Evolutionary conservation across 2,113 vertebrate genomes (phyloP).

Genomic region (Piliocolobus tephrosceles): DNA sequence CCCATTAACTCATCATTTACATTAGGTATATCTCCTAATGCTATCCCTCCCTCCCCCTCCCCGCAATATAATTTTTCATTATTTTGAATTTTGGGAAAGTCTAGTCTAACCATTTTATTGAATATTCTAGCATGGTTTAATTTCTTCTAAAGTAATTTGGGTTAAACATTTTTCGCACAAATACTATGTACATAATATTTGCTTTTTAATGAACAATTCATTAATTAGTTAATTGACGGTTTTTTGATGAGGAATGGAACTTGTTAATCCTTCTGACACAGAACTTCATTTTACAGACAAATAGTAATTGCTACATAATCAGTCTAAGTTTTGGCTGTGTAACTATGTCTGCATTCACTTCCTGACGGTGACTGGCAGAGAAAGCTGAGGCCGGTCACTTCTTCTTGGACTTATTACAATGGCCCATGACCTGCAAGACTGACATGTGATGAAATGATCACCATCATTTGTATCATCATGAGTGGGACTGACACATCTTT

Average conservation of each 20-base stretch:
- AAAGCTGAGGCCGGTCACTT: background rate
- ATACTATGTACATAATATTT: background rate
- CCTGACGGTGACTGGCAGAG: background rate
- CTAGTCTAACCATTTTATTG: background rate
- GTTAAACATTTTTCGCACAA: background rate
- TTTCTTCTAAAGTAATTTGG: background rate
- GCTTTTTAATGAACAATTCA: background rate
- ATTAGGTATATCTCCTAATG: too few species aligned
- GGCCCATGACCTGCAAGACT: background rate
- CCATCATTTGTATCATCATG: background rate
- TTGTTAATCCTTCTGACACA: background rate
- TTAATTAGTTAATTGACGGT: background rate
- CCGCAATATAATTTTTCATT: background rate
- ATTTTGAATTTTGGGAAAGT: background rate
- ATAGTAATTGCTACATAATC: background rate
- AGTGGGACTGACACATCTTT: background rate
- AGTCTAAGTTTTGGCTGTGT: background rate
- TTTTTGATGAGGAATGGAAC: background rate
- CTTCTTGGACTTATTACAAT: background rate
- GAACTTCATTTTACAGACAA: background rate
- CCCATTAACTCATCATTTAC: too few species aligned
- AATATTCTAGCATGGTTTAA: background rate
- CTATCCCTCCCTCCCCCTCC: too few species aligned
- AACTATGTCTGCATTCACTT: background rate
- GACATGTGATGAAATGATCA: background rate